Base-by-base conservation (phyloP, 1,140 invertebrate species). In the Drosophila tropicalis region DNA sequence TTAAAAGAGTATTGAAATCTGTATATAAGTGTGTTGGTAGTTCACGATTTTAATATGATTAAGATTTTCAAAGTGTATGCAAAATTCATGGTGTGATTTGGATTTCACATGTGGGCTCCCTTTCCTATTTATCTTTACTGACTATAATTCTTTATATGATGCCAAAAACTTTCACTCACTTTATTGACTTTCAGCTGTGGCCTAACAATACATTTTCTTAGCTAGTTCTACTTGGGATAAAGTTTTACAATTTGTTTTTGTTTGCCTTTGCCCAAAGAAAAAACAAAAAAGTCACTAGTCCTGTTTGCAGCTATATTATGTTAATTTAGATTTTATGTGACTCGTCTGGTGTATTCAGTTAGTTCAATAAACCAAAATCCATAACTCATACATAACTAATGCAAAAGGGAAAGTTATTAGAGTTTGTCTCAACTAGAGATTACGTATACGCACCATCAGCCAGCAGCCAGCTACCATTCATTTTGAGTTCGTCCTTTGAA, bases 111-210 rank as follows among this genome's bases (percentile, higher is more conserved):
- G 29, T 29, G 25, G 32, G 5, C 4, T 15, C 10, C 15, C 32
- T 10, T 7, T 34, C n/a, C n/a, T 3, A 2, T 15, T 17, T 34
- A 57, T 34, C n/a, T 17, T 36, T 57, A 17, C 9, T 34, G 4
- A 34, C 15, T 57, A n/a, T 58, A 36, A 36, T 19, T 39, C 34
- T 36, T 36, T 36, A 87, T 76, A 87, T 79, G 62, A 79, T 78
- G 68, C 58, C 34, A 44, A 72, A 81, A 85, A 73, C 69, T 87
- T 87, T 58, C 58, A 40, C 61, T 36, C 54, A 81, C 68, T 64
- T 87, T 87, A 79, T 86, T 87, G 83, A 83, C 83, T 87, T 79
- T 81, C 79, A 83, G 83, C 79, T 79, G 79, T 36, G 67, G 67
- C 70, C 57, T 64, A 67, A 57, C 72, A 62, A 76, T 62, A 76